A percentile compares a stretch with the other conserved stretches of the same genome.
Evolutionary conservation across 2,888 invertebrate genomes (phyloP).

Genomic region (Leptinotarsa rubiginosa): DNA sequence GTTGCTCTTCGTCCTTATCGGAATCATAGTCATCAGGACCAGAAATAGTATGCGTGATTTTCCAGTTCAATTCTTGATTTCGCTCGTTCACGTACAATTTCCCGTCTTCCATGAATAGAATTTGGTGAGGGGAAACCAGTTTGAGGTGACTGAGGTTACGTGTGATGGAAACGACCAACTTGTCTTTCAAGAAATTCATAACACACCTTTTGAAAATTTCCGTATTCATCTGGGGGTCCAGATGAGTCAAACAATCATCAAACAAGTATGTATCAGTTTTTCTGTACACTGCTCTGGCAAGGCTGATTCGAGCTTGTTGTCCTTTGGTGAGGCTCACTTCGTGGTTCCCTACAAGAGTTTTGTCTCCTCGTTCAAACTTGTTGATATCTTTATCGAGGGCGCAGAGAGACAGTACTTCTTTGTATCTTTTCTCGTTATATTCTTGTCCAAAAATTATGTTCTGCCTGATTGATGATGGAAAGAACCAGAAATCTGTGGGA

Average conservation of each 20-base stretch:
- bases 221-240: constrained; percentile 54
- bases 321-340: constrained; percentile 75
- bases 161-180: constrained; percentile 56
- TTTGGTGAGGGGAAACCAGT: constrained; percentile 46
- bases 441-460: constrained; percentile 62
- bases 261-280: constrained; percentile 57
- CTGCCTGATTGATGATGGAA: constrained; percentile 57
- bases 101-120: constrained; percentile 52
- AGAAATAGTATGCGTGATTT: constrained; percentile 50
- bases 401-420: constrained; percentile 63
- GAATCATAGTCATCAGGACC: constrained; percentile 33
- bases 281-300: constrained; percentile 58
- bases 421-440: constrained; percentile 59
- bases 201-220: constrained; percentile 56
- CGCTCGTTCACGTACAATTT: constrained; percentile 47
- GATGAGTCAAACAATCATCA: constrained; percentile 56
- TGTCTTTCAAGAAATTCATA: constrained; percentile 54
- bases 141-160: constrained; percentile 56
- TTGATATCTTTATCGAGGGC: constrained; percentile 69
- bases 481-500: constrained; percentile 59
- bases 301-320: constrained; percentile 62
- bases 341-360: constrained; percentile 73
- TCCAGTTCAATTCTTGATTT: constrained; percentile 46
- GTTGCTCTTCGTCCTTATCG: neutral
- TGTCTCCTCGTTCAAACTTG: constrained; percentile 58